Conservation (phyloP, 2,888 invertebrate genomes). For the Lasioglossum marginatum region DNA sequence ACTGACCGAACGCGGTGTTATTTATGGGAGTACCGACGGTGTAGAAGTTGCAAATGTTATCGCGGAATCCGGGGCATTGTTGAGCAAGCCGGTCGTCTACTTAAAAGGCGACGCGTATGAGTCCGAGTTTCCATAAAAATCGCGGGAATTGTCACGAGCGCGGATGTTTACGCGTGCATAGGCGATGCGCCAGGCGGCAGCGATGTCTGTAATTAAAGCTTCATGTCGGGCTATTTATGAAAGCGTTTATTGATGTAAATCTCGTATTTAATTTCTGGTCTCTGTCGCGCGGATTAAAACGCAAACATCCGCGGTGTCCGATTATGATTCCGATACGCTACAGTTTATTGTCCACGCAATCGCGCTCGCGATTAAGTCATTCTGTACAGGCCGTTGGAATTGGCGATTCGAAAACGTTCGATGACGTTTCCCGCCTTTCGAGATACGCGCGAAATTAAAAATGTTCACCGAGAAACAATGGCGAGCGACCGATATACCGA, state of each 20-base stretch:
- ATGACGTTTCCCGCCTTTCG: not conserved
- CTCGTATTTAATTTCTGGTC: not conserved
- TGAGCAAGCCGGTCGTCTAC: not conserved
- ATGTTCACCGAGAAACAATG: constrained; percentile 20
- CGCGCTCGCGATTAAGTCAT: constrained; percentile 12
- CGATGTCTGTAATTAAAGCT: not conserved
- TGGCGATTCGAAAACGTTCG: constrained; percentile 22
- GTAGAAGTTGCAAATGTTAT: not conserved
- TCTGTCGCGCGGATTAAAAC: not conserved
- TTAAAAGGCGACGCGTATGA: not conserved
- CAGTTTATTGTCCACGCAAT: not conserved
- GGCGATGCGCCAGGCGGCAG: not conserved
- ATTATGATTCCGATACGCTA: not conserved
- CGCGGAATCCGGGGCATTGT: not conserved
- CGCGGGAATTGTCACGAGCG: not conserved
- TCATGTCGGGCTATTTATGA: not conserved
- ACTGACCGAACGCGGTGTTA: not conserved
- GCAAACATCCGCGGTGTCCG: not conserved
- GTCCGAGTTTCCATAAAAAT: not conserved
- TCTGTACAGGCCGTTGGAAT: not conserved
- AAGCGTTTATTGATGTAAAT: not conserved
- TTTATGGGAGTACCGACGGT: not conserved
- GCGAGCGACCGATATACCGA: not conserved
- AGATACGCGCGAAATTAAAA: not conserved
- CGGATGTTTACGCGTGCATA: not conserved